phyloP scores from a whole-genome alignment of 2,113 vertebrate species.

The Alligator sinensis region DNA sequence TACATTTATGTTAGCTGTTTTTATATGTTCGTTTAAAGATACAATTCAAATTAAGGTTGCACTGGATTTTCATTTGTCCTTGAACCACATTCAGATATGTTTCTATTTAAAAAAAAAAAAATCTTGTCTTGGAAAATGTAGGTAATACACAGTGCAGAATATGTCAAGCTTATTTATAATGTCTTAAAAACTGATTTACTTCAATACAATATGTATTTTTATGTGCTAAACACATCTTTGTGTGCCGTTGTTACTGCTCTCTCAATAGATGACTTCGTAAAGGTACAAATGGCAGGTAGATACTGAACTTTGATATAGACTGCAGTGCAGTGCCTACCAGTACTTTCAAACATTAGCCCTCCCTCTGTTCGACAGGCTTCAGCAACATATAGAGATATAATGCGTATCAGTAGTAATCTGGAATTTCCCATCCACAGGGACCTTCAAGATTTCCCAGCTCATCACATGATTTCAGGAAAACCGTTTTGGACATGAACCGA shows the following conservation, averaged over 20 bases:
- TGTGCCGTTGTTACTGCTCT: background rate
- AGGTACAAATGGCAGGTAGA: background rate
- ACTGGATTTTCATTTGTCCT: background rate
- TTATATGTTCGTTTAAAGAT: background rate
- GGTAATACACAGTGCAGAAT: conserved; percentile 6
- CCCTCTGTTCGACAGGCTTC: too few relatives aligned
- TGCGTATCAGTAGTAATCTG: too few relatives aligned
- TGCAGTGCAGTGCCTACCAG: too few relatives aligned
- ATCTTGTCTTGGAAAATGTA: conserved; percentile 42
- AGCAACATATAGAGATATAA: too few relatives aligned
- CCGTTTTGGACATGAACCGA: too few relatives aligned
- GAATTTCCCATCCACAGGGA: too few relatives aligned
- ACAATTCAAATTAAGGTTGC: background rate
- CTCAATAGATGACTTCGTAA: background rate
- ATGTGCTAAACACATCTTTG: background rate
- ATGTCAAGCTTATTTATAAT: background rate
- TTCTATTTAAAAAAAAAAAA: conserved; percentile 36
- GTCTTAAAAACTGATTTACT: conserved; percentile 8
- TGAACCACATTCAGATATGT: conserved; percentile 4
- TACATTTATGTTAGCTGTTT: background rate
- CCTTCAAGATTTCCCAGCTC: too few relatives aligned
- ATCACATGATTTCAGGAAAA: too few relatives aligned
- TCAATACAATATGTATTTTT: background rate
- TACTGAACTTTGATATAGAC: background rate
- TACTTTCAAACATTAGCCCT: too few relatives aligned